Percentiles rank a stretch among this genome's conserved stretches.
phyloP scores from a whole-genome alignment of 2,797 vertebrate species.

The Acanthornis magna region DNA sequence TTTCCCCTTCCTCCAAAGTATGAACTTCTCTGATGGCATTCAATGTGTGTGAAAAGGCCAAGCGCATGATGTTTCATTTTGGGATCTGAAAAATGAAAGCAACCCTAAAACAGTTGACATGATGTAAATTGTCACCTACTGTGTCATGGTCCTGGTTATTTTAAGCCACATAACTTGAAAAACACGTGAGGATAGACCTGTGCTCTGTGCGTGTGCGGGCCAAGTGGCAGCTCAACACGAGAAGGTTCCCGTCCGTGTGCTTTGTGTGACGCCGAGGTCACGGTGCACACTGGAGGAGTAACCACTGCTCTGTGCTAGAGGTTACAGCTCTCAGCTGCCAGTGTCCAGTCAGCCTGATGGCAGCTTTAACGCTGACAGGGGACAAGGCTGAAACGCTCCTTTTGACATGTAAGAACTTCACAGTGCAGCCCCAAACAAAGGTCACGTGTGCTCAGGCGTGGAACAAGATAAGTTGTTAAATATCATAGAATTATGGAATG shows the following conservation, averaged over 20 bases:
- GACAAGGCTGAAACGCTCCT: not conserved
- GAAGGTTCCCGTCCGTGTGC: rapidly evolving
- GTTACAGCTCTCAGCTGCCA: not conserved
- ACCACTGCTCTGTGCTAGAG: not conserved
- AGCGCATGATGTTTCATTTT: not conserved
- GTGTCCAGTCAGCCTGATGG: not conserved
- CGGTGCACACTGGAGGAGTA: not conserved
- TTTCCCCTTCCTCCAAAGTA: not conserved
- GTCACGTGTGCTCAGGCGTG: rapidly evolving
- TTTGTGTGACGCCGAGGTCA: rapidly evolving
- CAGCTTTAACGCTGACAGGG: not conserved
- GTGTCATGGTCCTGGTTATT: not conserved
- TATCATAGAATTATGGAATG: not conserved
- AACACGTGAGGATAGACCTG: not conserved
- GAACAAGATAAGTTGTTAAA: not conserved
- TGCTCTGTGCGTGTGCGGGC: not conserved
- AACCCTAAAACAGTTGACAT: not conserved
- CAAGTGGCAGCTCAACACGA: not conserved
- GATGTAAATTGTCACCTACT: not conserved
- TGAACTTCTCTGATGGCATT: not conserved
- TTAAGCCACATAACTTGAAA: not conserved
- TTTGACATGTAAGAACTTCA: not conserved
- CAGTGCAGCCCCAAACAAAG: not conserved
- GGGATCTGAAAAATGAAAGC: not conserved
- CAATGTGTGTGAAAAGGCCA: not conserved